Conservation (phyloP, 2,888 invertebrate species). For the Holacanthella duospinosa region DNA sequence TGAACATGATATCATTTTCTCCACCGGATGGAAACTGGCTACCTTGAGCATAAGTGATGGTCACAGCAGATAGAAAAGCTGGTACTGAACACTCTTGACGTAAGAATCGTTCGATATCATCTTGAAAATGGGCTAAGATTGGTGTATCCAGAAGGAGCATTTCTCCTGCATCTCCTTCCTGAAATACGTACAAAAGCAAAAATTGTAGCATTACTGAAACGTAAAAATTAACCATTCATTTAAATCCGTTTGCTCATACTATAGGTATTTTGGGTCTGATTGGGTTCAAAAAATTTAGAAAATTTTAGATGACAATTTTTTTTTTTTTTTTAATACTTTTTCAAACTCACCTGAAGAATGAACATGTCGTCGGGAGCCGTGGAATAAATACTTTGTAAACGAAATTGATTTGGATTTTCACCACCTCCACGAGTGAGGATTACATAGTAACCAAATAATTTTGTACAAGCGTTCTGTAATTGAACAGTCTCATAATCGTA, state of each 20-base stretch:
- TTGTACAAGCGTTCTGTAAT: constrained; percentile 25
- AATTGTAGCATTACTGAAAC: background rate
- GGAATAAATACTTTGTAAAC: constrained; percentile 30
- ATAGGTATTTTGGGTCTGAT: too few relatives aligned
- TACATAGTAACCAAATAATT: constrained; percentile 32
- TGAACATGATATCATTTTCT: background rate
- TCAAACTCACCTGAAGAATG: constrained; percentile 30
- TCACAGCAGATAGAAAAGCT: constrained; percentile 28
- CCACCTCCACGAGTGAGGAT: constrained; percentile 17
- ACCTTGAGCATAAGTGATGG: constrained; percentile 27
- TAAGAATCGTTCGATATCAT: constrained; percentile 32
- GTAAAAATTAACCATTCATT: too few relatives aligned
- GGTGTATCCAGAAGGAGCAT: constrained; percentile 36
- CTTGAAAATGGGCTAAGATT: constrained; percentile 29
- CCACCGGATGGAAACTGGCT: background rate
- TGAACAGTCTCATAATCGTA: constrained; percentile 35
- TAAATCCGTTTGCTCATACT: too few relatives aligned
- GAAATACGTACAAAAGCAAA: background rate
- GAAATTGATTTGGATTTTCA: constrained; percentile 30
- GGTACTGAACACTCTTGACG: constrained; percentile 31
- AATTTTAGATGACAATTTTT: background rate
- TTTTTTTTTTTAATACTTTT: background rate
- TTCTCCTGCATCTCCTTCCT: constrained; percentile 32
- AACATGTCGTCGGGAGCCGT: constrained; percentile 24
- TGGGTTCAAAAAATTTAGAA: too few relatives aligned